Evolutionary conservation across 1,140 invertebrate species (phyloP).

Genomic region (Diachasma alloeum): DNA sequence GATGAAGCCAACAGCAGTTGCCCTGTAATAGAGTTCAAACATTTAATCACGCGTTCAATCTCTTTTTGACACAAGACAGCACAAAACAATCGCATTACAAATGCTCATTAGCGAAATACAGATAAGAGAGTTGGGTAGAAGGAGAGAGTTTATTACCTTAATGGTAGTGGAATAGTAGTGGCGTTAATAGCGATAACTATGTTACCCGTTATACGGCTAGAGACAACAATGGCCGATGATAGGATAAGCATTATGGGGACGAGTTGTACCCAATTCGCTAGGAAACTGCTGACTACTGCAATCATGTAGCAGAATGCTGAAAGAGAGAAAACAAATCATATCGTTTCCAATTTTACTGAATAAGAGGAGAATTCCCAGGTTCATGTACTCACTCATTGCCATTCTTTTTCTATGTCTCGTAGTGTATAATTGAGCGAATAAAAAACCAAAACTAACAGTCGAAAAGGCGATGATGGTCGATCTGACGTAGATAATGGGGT

Average conservation of each 20-base stretch:
- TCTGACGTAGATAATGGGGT: conserved; percentile 49
- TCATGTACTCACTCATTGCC: conserved; percentile 48
- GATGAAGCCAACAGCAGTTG: conserved; percentile 45
- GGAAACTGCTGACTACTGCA: conserved; percentile 51
- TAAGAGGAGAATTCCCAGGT: background rate
- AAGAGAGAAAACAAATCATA: conserved; percentile 24
- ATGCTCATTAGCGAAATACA: background rate
- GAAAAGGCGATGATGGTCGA: conserved; percentile 54
- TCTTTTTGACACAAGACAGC: background rate
- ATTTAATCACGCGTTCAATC: background rate
- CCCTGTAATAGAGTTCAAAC: conserved; percentile 30
- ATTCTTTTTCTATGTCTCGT: conserved; percentile 44
- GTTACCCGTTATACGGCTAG: conserved; percentile 50
- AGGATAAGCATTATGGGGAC: conserved; percentile 54
- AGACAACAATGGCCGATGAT: conserved; percentile 49
- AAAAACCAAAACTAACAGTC: conserved; percentile 47
- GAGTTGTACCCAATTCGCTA: conserved; percentile 54
- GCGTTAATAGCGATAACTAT: conserved; percentile 44
- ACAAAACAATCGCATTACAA: background rate
- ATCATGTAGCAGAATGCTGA: conserved; percentile 47
- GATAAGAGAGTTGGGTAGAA: background rate
- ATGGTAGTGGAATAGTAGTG: conserved; percentile 51
- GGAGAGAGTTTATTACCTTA: conserved; percentile 52
- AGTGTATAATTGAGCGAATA: conserved; percentile 38
- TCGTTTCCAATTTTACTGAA: background rate